phyloP scores from a whole-genome alignment of 2,888 invertebrate species.

The Pristionchus entomophagus region DNA sequence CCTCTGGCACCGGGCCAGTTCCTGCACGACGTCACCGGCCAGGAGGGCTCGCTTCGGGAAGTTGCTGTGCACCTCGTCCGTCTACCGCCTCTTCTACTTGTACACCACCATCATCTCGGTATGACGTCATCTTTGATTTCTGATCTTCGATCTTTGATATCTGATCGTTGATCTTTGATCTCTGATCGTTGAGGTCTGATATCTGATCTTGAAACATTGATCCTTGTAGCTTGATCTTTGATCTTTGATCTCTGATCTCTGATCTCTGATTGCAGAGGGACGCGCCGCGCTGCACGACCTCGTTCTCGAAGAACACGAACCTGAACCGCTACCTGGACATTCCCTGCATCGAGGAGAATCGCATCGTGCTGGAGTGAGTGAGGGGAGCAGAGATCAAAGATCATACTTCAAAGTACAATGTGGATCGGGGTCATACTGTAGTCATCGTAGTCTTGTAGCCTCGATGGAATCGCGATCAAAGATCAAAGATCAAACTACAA shows the following conservation, averaged over 20 bases:
- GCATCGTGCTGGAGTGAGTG: slow-evolving; percentile 16
- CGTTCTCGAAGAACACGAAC: background rate
- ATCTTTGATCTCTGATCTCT: background rate
- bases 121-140: too few species aligned
- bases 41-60: background rate
- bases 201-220: background rate
- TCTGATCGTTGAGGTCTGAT: too few species aligned
- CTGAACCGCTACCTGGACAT: slow-evolving; percentile 39
- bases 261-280: slow-evolving; percentile 16
- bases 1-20: background rate
- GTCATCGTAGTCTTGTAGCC: too few species aligned
- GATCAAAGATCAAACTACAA: too few species aligned
- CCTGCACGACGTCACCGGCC: background rate
- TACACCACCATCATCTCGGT: slow-evolving; percentile 45
- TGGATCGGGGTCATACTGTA: too few species aligned
- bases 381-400: background rate
- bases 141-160: too few species aligned
- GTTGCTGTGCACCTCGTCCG: slow-evolving; percentile 7
- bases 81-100: slow-evolving; percentile 30
- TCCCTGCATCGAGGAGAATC: slow-evolving; percentile 18
- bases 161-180: too few species aligned
- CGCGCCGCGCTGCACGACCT: background rate
- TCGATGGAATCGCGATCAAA: too few species aligned
- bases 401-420: too few species aligned
- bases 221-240: too few species aligned